These are phyloP conservation scores for Oxyura jamaicensis DNA, from an alignment of 2,113 vertebrate genomes.

Conservation along the genomic window DNA sequence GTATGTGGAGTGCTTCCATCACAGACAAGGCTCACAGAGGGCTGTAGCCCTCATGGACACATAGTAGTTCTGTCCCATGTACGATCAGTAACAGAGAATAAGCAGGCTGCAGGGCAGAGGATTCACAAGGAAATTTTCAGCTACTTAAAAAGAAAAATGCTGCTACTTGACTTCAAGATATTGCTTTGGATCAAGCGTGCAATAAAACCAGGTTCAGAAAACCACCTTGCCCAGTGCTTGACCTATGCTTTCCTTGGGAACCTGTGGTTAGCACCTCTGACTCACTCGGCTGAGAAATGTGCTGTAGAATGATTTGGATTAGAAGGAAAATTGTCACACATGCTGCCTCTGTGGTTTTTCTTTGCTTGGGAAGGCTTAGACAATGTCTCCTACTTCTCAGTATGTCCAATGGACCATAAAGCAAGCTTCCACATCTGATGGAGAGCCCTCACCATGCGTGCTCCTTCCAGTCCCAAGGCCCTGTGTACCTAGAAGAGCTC, in stretches of 20 bases:
- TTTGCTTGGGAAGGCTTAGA: not conserved
- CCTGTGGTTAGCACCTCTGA: slow-evolving; percentile 22
- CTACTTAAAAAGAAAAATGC: not conserved
- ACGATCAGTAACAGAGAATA: not conserved
- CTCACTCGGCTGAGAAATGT: not conserved
- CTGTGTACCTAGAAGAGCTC: not conserved
- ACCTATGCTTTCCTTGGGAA: not conserved
- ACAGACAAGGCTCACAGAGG: not conserved
- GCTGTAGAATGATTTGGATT: not conserved
- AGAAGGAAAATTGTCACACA: not conserved
- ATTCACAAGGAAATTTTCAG: not conserved
- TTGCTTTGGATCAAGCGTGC: not conserved
- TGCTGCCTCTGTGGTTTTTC: not conserved
- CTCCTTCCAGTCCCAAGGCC: not conserved
- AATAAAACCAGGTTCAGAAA: not conserved
- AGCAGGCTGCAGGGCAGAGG: not conserved
- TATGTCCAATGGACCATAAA: not conserved
- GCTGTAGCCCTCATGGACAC: not conserved
- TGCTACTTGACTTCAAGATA: not conserved
- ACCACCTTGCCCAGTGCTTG: not conserved
- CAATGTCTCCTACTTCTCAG: not conserved
- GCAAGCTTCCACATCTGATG: not conserved
- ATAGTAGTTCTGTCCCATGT: not conserved
- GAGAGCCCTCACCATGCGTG: not conserved
- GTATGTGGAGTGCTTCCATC: not conserved